phyloP scores from a whole-genome alignment of 2,797 vertebrate genomes.

The Xenops minutus region DNA sequence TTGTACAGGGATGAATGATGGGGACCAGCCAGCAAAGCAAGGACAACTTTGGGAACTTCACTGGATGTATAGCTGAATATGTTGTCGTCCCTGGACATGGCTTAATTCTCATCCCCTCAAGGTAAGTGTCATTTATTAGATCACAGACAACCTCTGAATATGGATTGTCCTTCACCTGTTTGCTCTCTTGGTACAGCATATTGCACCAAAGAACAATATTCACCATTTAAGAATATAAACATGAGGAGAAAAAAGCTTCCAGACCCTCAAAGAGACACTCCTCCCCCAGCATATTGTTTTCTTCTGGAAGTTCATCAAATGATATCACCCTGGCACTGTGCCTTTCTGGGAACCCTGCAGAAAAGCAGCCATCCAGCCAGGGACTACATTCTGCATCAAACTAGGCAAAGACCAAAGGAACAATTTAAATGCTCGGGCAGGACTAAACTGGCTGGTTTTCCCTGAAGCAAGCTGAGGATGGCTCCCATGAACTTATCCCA shows the following conservation, averaged over 20 bases:
- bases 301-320: conserved; percentile 1
- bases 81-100: not conserved
- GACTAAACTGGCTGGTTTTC: not conserved
- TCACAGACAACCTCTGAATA: not conserved
- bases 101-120: not conserved
- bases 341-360: not conserved
- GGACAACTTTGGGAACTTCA: not conserved
- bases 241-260: not conserved
- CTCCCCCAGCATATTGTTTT: not conserved
- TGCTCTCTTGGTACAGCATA: not conserved
- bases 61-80: not conserved
- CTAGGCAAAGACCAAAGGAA: not conserved
- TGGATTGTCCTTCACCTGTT: not conserved
- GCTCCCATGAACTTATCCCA: not conserved
- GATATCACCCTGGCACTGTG: not conserved
- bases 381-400: not conserved
- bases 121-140: not conserved
- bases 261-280: not conserved
- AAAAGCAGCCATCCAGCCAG: not conserved
- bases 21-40: not conserved
- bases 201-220: not conserved
- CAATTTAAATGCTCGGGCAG: not conserved
- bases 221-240: not conserved
- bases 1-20: not conserved
- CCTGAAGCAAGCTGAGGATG: not conserved